Percentiles rank a stretch among this genome's conserved stretches.
Evolutionary conservation across 2,113 vertebrate species (phyloP).

Genomic region (Arvicanthis niloticus): DNA sequence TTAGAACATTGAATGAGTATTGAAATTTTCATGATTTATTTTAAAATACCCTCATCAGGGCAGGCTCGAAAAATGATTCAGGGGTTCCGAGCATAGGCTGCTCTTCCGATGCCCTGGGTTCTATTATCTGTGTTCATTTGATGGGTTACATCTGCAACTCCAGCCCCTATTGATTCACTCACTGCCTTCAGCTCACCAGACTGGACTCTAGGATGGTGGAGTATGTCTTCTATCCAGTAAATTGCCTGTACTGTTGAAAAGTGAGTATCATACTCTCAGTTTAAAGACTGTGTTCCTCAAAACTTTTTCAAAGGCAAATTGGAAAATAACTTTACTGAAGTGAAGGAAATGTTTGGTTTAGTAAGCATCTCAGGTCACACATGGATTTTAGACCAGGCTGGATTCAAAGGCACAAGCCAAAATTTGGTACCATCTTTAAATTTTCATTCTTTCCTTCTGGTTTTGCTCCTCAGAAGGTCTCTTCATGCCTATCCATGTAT

Average conservation of each 20-base stretch:
- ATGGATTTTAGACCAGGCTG: neutral
- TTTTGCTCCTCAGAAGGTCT: neutral
- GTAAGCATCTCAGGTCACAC: neutral
- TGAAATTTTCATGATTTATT: neutral
- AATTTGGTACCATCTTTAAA: neutral
- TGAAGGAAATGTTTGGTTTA: neutral
- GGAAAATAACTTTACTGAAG: neutral
- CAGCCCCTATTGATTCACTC: too few species aligned
- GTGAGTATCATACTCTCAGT: neutral
- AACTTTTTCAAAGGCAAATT: neutral
- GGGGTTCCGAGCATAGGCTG: too few species aligned
- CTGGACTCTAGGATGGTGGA: neutral
- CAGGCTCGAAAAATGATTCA: neutral
- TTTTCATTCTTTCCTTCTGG: neutral
- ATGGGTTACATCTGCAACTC: neutral
- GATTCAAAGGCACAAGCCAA: neutral
- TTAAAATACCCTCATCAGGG: neutral
- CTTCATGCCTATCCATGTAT: neutral
- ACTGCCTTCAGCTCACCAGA: neutral
- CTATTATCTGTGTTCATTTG: too few species aligned
- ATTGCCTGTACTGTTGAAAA: neutral
- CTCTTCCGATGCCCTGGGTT: neutral
- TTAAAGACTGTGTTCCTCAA: neutral
- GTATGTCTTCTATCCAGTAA: neutral
- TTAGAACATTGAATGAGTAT: slow-evolving; percentile 34